These are phyloP conservation scores for Brachionus paranguensis DNA, from an alignment of 1,140 invertebrate species.

Conservation along the genomic window DNA sequence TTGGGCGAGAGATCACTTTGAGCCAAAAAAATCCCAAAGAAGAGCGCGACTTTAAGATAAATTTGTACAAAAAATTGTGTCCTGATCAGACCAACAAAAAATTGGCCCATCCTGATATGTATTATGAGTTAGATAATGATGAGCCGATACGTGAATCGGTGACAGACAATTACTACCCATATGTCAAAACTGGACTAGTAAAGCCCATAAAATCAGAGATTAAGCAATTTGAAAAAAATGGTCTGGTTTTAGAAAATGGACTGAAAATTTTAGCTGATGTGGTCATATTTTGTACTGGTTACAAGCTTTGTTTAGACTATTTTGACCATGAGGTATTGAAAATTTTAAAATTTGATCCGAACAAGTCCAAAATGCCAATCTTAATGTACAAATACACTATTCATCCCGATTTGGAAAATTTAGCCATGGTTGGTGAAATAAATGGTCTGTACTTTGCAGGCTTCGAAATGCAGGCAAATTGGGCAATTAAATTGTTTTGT, in stretches of 20 bases:
- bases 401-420: background rate
- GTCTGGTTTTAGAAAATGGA: background rate
- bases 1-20: background rate
- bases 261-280: background rate
- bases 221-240: background rate
- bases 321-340: background rate
- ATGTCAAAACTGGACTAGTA: background rate
- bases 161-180: background rate
- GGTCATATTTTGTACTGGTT: conserved; percentile 26
- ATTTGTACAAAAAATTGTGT: background rate
- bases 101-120: background rate
- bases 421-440: background rate
- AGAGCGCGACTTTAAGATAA: background rate
- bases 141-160: background rate
- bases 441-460: background rate
- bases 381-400: background rate
- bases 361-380: background rate
- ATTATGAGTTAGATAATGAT: background rate
- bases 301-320: background rate
- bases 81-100: background rate
- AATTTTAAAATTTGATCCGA: background rate
- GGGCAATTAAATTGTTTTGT: background rate
- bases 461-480: conserved; percentile 7
- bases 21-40: background rate
- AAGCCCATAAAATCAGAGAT: background rate